Conservation (phyloP, 2,888 invertebrate genomes). For the Sinhomidia bicolor region DNA sequence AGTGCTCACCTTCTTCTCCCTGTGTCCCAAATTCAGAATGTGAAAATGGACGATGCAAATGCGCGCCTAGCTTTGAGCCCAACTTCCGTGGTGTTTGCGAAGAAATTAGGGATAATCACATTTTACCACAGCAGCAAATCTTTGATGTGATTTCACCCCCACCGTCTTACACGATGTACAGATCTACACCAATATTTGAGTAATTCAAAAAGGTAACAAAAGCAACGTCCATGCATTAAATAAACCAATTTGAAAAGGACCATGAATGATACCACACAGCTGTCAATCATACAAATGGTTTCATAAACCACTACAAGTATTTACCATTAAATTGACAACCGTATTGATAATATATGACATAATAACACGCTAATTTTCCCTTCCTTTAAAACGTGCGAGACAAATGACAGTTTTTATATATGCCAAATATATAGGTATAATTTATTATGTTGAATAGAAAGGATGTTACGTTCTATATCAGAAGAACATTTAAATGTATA, state of each 20-base stretch:
- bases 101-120: constrained; percentile 54
- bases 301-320: not conserved
- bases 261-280: not conserved
- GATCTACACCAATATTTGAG: constrained; percentile 67
- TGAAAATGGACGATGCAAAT: constrained; percentile 69
- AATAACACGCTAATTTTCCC: not conserved
- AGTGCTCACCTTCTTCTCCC: constrained; percentile 54
- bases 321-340: not conserved
- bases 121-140: constrained; percentile 66
- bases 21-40: constrained; percentile 71
- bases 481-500: not conserved
- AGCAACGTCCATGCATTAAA: not conserved
- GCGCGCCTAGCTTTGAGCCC: constrained; percentile 60
- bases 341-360: not conserved
- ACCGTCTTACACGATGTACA: constrained; percentile 64
- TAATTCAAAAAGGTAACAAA: not conserved
- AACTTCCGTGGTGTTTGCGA: constrained; percentile 75
- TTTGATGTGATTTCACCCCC: constrained; percentile 65
- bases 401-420: constrained; percentile 26
- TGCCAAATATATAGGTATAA: constrained; percentile 37
- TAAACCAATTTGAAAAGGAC: not conserved
- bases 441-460: constrained; percentile 4
- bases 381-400: not conserved
- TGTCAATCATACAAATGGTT: not conserved
- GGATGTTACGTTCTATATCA: not conserved